Conservation (phyloP, 2,797 vertebrate species). For the Tapera naevia region DNA sequence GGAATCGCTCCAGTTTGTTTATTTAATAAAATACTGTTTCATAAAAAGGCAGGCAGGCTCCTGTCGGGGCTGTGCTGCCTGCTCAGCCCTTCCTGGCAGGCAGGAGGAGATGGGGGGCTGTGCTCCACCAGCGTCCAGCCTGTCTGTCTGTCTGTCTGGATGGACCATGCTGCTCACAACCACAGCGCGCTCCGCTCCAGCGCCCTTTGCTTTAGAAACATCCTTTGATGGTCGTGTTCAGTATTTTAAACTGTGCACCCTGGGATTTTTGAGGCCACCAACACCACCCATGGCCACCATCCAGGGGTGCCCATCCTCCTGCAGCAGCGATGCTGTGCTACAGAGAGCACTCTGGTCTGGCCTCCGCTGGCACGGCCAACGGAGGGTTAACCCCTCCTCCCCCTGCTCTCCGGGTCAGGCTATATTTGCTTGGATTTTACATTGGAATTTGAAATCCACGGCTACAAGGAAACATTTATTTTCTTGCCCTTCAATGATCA, state of each 20-base stretch:
- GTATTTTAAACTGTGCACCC: not conserved
- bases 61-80: accelerated
- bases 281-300: not conserved
- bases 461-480: slow-evolving; percentile 65
- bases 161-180: accelerated
- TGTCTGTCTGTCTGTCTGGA: accelerated
- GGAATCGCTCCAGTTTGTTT: slow-evolving; percentile 67
- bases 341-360: accelerated
- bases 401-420: not conserved
- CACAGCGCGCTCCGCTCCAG: accelerated
- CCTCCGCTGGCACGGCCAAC: accelerated
- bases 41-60: not conserved
- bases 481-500: slow-evolving; percentile 69
- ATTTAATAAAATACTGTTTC: slow-evolving; percentile 60
- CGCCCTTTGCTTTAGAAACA: not conserved
- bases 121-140: too few relatives aligned
- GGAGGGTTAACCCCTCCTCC: not conserved
- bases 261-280: not conserved
- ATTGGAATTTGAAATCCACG: slow-evolving; percentile 42
- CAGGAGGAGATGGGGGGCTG: not conserved
- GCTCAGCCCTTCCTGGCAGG: not conserved
- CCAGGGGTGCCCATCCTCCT: accelerated
- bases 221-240: not conserved
- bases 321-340: not conserved
- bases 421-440: slow-evolving; percentile 49